phyloP scores from a whole-genome alignment of 2,797 vertebrate species.

The Mormyrops boulengeri region DNA sequence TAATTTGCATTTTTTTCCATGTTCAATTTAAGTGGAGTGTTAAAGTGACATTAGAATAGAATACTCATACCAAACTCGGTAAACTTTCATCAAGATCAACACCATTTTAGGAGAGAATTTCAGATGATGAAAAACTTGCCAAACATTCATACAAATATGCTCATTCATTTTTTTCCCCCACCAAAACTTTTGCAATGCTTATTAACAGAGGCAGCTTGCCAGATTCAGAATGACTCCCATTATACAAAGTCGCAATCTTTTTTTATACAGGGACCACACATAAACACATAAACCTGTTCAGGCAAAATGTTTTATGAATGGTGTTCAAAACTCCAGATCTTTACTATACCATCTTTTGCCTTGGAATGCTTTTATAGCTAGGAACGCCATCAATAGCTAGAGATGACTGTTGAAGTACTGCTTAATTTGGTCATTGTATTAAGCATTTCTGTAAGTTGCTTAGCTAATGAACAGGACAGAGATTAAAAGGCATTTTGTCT shows the following conservation, averaged over 20 bases:
- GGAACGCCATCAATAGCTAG: background rate
- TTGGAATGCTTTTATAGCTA: background rate
- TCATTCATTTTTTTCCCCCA: background rate
- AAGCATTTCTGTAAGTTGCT: background rate
- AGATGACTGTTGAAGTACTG: background rate
- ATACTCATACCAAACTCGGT: background rate
- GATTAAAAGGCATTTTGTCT: background rate
- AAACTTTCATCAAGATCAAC: background rate
- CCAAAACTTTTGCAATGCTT: background rate
- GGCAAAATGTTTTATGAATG: background rate
- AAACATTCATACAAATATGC: background rate
- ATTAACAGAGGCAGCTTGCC: background rate
- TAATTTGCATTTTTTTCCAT: background rate
- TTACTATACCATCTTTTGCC: background rate
- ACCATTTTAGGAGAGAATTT: background rate
- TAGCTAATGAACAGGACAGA: background rate
- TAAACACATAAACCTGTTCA: background rate
- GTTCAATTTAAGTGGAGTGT: background rate
- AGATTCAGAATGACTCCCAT: background rate
- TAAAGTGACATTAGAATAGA: background rate
- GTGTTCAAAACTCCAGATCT: background rate
- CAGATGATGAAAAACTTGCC: background rate
- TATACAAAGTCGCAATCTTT: background rate
- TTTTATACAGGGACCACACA: background rate
- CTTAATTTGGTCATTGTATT: background rate